Evolutionary conservation across 2,113 vertebrate species (phyloP).

Genomic region (Glaucomys volans): DNA sequence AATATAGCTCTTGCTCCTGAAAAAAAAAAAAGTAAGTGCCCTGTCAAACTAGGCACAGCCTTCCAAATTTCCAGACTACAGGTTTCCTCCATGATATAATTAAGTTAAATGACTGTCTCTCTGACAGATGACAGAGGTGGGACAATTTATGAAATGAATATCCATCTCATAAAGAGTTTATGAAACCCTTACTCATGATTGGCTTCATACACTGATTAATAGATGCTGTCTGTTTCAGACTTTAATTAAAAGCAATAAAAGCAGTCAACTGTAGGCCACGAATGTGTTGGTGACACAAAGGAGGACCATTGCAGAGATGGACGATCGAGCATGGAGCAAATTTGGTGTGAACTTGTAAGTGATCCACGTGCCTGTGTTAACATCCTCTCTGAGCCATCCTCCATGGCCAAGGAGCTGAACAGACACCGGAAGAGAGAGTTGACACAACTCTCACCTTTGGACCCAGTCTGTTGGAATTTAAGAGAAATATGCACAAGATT

Average conservation of each 20-base stretch:
- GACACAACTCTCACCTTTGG: slow-evolving; percentile 68
- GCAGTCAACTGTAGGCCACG: slow-evolving; percentile 87
- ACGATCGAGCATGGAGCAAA: slow-evolving; percentile 87
- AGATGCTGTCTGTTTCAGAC: slow-evolving; percentile 86
- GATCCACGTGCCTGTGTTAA: slow-evolving; percentile 81
- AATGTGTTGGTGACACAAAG: slow-evolving; percentile 83
- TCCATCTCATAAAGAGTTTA: slow-evolving; percentile 83
- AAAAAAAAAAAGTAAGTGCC: slow-evolving; percentile 64
- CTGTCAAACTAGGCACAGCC: slow-evolving; percentile 78
- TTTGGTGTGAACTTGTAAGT: slow-evolving; percentile 86
- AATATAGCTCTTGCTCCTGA: slow-evolving; percentile 73
- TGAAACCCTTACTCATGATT: slow-evolving; percentile 82
- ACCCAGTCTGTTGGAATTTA: slow-evolving; percentile 74
- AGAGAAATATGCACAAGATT: slow-evolving; percentile 50
- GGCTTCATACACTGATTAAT: slow-evolving; percentile 85
- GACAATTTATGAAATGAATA: slow-evolving; percentile 79
- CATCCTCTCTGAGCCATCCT: slow-evolving; percentile 66
- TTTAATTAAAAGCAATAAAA: slow-evolving; percentile 91
- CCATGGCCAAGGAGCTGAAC: slow-evolving; percentile 5
- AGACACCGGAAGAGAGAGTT: slow-evolving; percentile 76
- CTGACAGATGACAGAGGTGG: slow-evolving; percentile 84
- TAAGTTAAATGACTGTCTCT: slow-evolving; percentile 82
- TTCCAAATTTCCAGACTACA: slow-evolving; percentile 83
- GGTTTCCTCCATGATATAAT: slow-evolving; percentile 80
- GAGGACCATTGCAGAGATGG: slow-evolving; percentile 79